phyloP scores from a whole-genome alignment of 2,888 invertebrate species.

The Lasioglossum oenotherae region DNA sequence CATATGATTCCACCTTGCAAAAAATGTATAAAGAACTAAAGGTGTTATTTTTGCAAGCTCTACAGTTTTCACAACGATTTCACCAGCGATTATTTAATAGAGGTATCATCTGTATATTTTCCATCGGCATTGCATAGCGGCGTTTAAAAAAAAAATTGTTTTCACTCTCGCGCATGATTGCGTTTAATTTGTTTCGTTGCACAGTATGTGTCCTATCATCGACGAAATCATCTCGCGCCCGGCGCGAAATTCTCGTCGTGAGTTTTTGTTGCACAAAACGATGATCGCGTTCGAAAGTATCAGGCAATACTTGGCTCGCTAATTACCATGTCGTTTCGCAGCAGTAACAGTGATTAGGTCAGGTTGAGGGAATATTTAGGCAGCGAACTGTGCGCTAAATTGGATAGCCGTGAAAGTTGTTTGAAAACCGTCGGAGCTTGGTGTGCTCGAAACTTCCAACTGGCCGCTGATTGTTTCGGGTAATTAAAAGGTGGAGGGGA shows the following conservation, averaged over 20 bases:
- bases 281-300: neutral
- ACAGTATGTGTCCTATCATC: too few relatives aligned
- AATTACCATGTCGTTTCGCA: neutral
- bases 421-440: constrained; percentile 5
- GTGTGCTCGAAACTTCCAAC: constrained; percentile 16
- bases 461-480: constrained; percentile 10
- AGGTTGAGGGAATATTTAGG: neutral
- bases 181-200: too few relatives aligned
- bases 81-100: too few relatives aligned
- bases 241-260: neutral
- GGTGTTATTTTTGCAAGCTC: too few relatives aligned
- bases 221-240: too few relatives aligned
- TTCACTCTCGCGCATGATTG: too few relatives aligned
- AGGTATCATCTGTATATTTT: too few relatives aligned
- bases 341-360: constrained; percentile 10
- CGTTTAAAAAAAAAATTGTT: too few relatives aligned
- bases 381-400: neutral
- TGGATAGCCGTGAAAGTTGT: neutral
- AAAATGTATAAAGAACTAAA: too few relatives aligned
- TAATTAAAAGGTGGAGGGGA: neutral
- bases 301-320: neutral
- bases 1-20: too few relatives aligned
- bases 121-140: too few relatives aligned
- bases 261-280: neutral
- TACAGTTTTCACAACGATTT: too few relatives aligned